Evolutionary conservation across 2,888 invertebrate genomes (phyloP), one percentile per base, ranked within the genome.

Genomic region (Aradus depressus): DNA sequence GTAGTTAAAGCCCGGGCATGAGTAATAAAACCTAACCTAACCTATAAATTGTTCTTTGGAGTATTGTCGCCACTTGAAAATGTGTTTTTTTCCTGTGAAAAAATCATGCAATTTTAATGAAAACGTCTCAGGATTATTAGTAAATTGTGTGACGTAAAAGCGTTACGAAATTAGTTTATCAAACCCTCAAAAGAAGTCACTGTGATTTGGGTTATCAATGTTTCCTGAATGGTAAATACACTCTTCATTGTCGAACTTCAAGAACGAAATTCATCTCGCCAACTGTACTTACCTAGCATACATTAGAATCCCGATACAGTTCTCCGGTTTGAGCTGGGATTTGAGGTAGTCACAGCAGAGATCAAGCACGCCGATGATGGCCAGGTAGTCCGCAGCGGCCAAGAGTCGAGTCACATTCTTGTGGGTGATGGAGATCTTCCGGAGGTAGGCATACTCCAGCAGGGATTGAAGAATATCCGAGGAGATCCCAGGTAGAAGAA

Each of bases 351-450:
- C 77, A 63, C 84, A 84, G 67, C 92, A 92, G 18, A 83, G 74
- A 58, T 84, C 79, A 44, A 89, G 73, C 38, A 92, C 79, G 0
- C 88, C 88, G 39, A 84, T 71, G 59, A 92, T 83, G 61, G 85
- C 82, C 49, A 93, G 77, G 66, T 90, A 92, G 70, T 93, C 92
- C 3, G 92, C 88, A 0, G 85, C 82, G 61, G 84, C 79, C 34
- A 92, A 73, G 12, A 93, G 71, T 62, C 81, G 77, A 62, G 84
- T 82, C 1, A 91, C 89, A 64, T 90, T 92, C 26, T 80, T 76
- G 31, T 79, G 76, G 52, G 75, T 81, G 21, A 93, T 76, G 53
- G 80, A 78, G 48, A 87, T 76, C 58, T 80, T 79, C 47, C 89
- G 75, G 35, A 89, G 72, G 68, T 95, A 93, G 0, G 90, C 85